phyloP scores from a whole-genome alignment of 2,888 invertebrate species.

The Acanthosepion esculentum region DNA sequence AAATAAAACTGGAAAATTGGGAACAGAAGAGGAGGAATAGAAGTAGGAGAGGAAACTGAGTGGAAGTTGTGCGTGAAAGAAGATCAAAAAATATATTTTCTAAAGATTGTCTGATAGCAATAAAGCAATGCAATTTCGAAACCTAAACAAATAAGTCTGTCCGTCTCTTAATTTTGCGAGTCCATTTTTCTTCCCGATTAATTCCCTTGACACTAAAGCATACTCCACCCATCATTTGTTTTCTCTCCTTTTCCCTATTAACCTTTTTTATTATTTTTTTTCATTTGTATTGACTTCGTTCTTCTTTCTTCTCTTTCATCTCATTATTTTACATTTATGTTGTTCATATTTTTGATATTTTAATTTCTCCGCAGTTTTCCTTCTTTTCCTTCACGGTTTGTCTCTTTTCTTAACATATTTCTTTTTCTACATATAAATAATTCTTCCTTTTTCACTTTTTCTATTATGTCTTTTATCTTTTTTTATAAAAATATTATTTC shows the following conservation, averaged over 20 bases:
- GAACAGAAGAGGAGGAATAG: neutral
- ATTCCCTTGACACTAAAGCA: constrained; percentile 11
- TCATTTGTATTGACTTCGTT: too few relatives aligned
- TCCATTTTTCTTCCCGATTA: constrained; percentile 33
- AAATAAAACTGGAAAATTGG: neutral
- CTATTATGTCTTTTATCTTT: too few relatives aligned
- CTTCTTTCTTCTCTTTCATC: neutral
- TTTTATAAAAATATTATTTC: neutral
- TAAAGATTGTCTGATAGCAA: constrained; percentile 33
- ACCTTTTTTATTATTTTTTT: neutral
- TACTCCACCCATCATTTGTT: neutral
- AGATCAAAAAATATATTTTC: constrained; percentile 33
- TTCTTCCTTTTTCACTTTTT: neutral
- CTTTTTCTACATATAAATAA: neutral
- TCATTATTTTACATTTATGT: neutral
- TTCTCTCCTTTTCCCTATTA: neutral
- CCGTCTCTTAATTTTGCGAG: constrained; percentile 12
- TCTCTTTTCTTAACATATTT: neutral
- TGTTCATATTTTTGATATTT: neutral
- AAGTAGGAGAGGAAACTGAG: neutral
- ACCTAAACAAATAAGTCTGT: constrained; percentile 22
- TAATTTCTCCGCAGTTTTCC: neutral
- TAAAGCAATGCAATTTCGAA: constrained; percentile 33
- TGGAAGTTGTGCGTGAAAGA: neutral
- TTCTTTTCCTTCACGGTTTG: neutral